Evolutionary conservation across 2,113 vertebrate genomes (phyloP).

Genomic region (Vanacampus margaritifer): DNA sequence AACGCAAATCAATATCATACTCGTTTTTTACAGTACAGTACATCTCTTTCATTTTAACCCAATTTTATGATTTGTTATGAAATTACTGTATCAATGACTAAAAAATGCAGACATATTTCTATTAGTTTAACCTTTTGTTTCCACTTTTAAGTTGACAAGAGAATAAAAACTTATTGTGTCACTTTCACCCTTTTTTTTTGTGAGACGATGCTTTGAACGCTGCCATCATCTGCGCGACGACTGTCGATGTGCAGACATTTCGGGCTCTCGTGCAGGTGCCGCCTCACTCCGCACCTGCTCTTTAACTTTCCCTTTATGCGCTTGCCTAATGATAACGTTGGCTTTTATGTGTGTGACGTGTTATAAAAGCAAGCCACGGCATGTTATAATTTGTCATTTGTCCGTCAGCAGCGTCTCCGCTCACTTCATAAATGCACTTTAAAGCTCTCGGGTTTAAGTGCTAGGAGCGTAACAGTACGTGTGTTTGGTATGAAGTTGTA

Average conservation of each 20-base stretch:
- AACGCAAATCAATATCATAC: too few species aligned
- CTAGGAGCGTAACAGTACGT: neutral
- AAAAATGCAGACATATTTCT: too few species aligned
- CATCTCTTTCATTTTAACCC: too few species aligned
- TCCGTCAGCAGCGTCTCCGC: neutral
- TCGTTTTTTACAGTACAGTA: too few species aligned
- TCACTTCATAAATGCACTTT: neutral
- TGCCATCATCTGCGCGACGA: neutral
- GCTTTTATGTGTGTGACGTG: slow-evolving; percentile 25
- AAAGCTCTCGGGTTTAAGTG: neutral
- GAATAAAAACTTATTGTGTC: too few species aligned
- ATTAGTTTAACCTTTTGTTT: too few species aligned
- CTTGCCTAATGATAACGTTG: slow-evolving; percentile 50
- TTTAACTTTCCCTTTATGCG: slow-evolving; percentile 51
- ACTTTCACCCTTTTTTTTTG: too few species aligned
- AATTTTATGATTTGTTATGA: too few species aligned
- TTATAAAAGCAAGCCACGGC: slow-evolving; percentile 19
- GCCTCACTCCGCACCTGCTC: slow-evolving; percentile 21
- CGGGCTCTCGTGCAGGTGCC: slow-evolving; percentile 14
- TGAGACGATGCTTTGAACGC: neutral
- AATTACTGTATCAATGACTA: too few species aligned
- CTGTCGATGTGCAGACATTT: neutral
- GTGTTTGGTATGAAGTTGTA: neutral
- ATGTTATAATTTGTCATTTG: slow-evolving; percentile 10
- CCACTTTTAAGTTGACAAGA: too few species aligned